Evolutionary conservation across 2,888 invertebrate genomes (phyloP), one percentile per base, ranked within the genome.

Genomic region (Brassicogethes aeneus): DNA sequence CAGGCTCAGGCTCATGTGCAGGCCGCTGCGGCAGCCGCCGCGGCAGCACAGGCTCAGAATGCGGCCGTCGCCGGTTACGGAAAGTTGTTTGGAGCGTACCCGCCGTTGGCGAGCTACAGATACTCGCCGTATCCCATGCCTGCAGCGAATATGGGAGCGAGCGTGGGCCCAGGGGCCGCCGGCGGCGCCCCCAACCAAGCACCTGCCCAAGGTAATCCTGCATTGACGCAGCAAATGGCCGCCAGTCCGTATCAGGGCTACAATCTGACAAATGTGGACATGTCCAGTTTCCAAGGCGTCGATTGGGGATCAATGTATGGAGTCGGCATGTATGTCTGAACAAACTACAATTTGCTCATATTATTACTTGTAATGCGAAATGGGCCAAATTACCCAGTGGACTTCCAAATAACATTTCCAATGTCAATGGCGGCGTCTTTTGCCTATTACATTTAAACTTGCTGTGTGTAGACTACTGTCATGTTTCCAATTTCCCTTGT

Each of bases 291-390:
- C 79, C 90, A 90, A 69, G 85, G 87, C 44, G 86, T 91, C 55
- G 90, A 90, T 70, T 90, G 90, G 90, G 81, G 83, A 60, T 83
- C 85, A 59, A 85, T 90, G 85, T 91, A 91, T 69, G 88, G 89
- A 61, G 86, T 90, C 73, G 89, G 89, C 66, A 89, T 90, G 89
- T 90, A 90, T 75, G 88, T 89, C 66, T 85, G 80, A 75, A 67
- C 50, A 51, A 47, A 39, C n/a, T n/a, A n/a, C n/a, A 48, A 40
- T 44, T 55, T 55, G 54, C 56, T 57, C 54, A 23, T 23, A 35
- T 8, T 8, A 16, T 37, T n/a, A 37, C 12, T n/a, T 7, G 8
- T 36, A n/a, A 15, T 13, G 15, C 7, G 13, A n/a, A 17, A 30
- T 39, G 34, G 12, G 13, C 15, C 17, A 16, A 10, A 14, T 3